phyloP scores from a whole-genome alignment of 2,797 vertebrate genomes.

The Cyclopterus lumpus region DNA sequence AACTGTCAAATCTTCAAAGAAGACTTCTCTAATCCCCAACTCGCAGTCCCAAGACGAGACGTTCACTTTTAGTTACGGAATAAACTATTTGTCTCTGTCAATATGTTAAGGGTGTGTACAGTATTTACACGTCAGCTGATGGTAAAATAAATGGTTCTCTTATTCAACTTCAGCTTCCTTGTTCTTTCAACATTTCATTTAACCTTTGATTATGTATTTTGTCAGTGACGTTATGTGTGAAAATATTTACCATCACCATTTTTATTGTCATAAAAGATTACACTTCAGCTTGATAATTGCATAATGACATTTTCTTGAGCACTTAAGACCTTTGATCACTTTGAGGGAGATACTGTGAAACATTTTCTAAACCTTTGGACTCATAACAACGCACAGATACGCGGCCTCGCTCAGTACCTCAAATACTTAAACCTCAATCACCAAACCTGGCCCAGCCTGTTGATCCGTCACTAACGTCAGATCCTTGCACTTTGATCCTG shows the following conservation, averaged over 20 bases:
- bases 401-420: neutral
- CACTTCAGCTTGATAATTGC: neutral
- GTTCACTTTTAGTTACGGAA: constrained; percentile 72
- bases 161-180: constrained; percentile 55
- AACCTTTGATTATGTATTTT: neutral
- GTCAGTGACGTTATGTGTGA: neutral
- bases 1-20: constrained; percentile 52
- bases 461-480: constrained; percentile 33
- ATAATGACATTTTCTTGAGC: constrained; percentile 7
- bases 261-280: neutral
- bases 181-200: constrained; percentile 10
- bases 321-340: constrained; percentile 44
- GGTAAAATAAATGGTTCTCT: constrained; percentile 84
- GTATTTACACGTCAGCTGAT: constrained; percentile 77
- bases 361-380: constrained; percentile 76
- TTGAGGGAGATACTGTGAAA: constrained; percentile 19
- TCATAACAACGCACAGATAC: constrained; percentile 44
- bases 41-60: constrained; percentile 61
- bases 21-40: constrained; percentile 39
- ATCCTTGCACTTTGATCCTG: constrained; percentile 78
- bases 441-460: constrained; percentile 36
- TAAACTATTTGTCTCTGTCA: constrained; percentile 80
- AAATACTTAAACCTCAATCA: constrained; percentile 13
- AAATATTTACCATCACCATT: neutral
- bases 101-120: constrained; percentile 80